Evolutionary conservation across 2,888 invertebrate genomes (phyloP).

Genomic region (Hirtodrosophila cameraria): DNA sequence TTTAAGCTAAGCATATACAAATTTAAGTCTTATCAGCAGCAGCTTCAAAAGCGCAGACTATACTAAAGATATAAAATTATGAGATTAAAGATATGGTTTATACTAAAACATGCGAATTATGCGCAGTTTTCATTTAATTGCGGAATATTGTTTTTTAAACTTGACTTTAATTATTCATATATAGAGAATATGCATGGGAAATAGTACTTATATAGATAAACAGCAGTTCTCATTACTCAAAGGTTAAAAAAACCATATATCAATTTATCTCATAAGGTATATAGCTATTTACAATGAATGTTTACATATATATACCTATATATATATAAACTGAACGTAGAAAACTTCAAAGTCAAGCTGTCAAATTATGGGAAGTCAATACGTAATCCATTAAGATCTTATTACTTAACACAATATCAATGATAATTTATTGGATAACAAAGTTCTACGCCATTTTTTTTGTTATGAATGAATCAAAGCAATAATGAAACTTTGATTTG

Average conservation of each 20-base stretch:
- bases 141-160: conserved; percentile 10
- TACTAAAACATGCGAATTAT: conserved; percentile 8
- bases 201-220: too few relatives aligned
- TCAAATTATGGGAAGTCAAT: conserved; percentile 4
- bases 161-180: conserved; percentile 43
- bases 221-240: conserved; percentile 11
- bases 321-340: too few relatives aligned
- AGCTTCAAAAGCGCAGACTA: neutral
- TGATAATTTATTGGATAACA: neutral
- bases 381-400: conserved; percentile 21
- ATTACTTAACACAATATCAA: conserved; percentile 16
- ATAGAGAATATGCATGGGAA: conserved; percentile 32
- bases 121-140: neutral
- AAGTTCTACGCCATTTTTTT: conserved; percentile 1
- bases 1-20: too few relatives aligned
- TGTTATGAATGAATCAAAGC: conserved; percentile 21
- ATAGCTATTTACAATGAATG: neutral
- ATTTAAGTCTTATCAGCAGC: too few relatives aligned
- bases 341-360: conserved; percentile 9
- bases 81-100: too few relatives aligned
- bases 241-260: conserved; percentile 3
- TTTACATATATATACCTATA: too few relatives aligned
- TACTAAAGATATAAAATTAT: neutral
- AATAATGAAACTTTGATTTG: conserved; percentile 1
- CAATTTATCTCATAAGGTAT: conserved; percentile 1